Base-by-base conservation (phyloP, 2,888 invertebrate species). In the Ectemnius continuus region DNA sequence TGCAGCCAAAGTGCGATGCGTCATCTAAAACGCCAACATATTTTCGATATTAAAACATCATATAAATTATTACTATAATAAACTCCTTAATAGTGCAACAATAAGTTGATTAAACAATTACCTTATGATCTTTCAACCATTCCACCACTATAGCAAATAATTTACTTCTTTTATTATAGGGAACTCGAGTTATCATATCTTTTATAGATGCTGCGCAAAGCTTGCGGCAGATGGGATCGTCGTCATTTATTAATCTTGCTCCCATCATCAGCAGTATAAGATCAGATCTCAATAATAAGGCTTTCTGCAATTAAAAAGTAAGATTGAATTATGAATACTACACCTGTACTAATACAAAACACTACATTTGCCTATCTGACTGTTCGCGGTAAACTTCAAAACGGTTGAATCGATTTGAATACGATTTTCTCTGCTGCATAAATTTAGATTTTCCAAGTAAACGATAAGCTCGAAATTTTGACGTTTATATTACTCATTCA, bases 221-320 rank as follows among this genome's bases (percentile, higher is more conserved):
- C 83, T 95, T 95, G 23, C 96, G 93, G 84, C 97, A 97, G 13
- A 93, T 93, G 0, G 95, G 92, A 47, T 95, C 94, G 3, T 95
- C 94, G 84, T 99, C 98, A 88, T 97, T 97, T 11, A 97, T 93
- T 87, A 98, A 92, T 62, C 96, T 92, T 0, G 95, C 94, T 11
- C 96, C 95, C 26, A 98, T 91, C 0, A 95, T 94, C 0, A 97
- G 90, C 66, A 97, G 94, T 18, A 98, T 92, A 28, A 95, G 92
- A 16, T 94, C 94, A 2, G 94, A 92, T 76, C 95, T 93, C 56
- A 93, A 91, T 1, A 92, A 91, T 20, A 97, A 89, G 57, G 93
- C 91, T 28, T 92, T 91, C 95, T 36, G 36, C 11, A 36, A 36
- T 8, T 36, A 36, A 11, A 0, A 4, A 4, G 36, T 36, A 11